These are phyloP conservation scores for Geotrypetes seraphini DNA, from an alignment of 2,797 vertebrate species.

Conservation along the genomic window DNA sequence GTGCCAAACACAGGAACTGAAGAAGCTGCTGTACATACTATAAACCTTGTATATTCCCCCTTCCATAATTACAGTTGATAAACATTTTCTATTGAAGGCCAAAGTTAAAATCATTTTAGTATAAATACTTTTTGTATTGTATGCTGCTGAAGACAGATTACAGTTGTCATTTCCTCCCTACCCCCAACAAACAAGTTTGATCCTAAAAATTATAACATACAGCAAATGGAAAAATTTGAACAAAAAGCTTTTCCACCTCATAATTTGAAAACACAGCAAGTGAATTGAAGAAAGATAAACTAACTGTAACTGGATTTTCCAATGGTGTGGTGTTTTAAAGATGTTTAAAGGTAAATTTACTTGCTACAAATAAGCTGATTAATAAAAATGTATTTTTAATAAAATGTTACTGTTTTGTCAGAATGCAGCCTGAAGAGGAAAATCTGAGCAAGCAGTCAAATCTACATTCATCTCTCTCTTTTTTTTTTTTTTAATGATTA, in stretches of 20 bases:
- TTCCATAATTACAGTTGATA: conserved; percentile 37
- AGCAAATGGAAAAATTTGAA: conserved; percentile 16
- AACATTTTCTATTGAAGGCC: conserved; percentile 51
- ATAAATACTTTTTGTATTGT: conserved; percentile 41
- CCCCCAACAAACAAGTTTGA: conserved; percentile 16
- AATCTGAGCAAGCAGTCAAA: conserved; percentile 34
- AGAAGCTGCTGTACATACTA: conserved; percentile 59
- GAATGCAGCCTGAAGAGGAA: conserved; percentile 51
- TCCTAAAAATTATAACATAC: conserved; percentile 8
- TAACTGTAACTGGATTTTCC: conserved; percentile 40
- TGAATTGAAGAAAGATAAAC: conserved; percentile 38
- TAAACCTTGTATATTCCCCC: conserved; percentile 30
- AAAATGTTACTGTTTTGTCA: conserved; percentile 33
- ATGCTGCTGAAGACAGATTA: conserved; percentile 27
- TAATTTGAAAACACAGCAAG: conserved; percentile 32
- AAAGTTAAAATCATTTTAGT: conserved; percentile 55
- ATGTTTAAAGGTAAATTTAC: conserved; percentile 29
- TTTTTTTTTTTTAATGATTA: conserved; percentile 28
- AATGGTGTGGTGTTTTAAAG: conserved; percentile 14
- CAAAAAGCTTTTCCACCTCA: conserved; percentile 13
- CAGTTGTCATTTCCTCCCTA: conserved; percentile 20
- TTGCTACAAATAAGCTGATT: conserved; percentile 23
- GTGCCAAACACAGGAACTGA: conserved; percentile 54
- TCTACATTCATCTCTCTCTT: no score
- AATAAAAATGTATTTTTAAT: conserved; percentile 37